Conservation (phyloP, 2,888 invertebrate genomes). For the Capitulum mitella region DNA sequence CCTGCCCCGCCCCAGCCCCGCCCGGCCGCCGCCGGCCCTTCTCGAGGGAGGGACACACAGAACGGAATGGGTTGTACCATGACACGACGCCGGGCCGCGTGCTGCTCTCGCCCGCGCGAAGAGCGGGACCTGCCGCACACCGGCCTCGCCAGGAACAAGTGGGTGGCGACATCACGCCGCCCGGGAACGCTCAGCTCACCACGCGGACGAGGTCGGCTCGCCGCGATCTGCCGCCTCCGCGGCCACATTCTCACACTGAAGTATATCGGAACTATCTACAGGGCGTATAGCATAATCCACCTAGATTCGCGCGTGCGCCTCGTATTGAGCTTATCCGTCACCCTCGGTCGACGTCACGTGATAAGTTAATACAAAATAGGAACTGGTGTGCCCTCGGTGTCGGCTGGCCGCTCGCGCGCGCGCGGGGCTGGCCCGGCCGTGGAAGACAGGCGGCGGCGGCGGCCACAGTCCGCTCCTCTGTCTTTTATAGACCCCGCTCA, state of each 20-base stretch:
- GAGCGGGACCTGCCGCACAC: no score
- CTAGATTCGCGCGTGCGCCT: background rate
- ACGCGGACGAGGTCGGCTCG: no score
- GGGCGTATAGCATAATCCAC: background rate
- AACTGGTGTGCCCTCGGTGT: conserved; percentile 20
- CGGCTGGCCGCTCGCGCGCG: conserved; percentile 9
- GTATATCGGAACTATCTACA: conserved; percentile 1
- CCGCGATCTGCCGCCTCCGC: no score
- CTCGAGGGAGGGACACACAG: background rate
- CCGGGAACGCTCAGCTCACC: no score
- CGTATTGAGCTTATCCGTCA: background rate
- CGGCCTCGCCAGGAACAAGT: no score
- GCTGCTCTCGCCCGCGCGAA: no score
- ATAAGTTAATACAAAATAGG: conserved; percentile 23
- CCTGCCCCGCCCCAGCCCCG: background rate
- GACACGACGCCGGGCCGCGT: background rate
- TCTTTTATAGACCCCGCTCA: conserved; percentile 21
- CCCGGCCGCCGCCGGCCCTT: no score
- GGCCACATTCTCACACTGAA: no score
- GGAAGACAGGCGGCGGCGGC: conserved; percentile 28
- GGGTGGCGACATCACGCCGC: no score
- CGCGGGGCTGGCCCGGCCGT: background rate
- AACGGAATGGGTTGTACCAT: background rate
- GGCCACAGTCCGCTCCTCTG: background rate
- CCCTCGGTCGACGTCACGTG: background rate